These are phyloP conservation scores for Diloba caeruleocephala DNA, from an alignment of 2,888 invertebrate genomes.

Conservation along the genomic window DNA sequence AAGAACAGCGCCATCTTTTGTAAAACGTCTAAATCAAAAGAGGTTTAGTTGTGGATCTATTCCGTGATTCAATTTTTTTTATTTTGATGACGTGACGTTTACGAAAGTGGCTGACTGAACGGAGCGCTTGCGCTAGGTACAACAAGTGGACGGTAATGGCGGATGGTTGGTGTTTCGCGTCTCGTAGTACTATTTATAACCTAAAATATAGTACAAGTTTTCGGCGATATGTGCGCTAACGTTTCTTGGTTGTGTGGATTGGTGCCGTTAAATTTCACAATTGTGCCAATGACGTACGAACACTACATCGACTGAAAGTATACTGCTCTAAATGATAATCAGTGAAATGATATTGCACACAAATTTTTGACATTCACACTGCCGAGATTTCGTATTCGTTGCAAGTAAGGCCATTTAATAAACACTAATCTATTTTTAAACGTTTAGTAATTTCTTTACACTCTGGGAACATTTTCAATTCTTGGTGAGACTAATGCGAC, in stretches of 20 bases:
- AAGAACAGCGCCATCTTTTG: conserved; percentile 70
- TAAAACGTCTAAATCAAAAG: conserved; percentile 35
- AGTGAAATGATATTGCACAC: conserved; percentile 89
- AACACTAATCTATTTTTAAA: conserved; percentile 89
- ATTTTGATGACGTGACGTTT: conserved; percentile 86
- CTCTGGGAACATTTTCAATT: conserved; percentile 85
- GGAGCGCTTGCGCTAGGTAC: conserved; percentile 77
- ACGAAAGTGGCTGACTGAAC: conserved; percentile 72
- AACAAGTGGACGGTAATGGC: conserved; percentile 88
- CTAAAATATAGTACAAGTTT: conserved; percentile 89
- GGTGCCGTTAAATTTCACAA: conserved; percentile 85
- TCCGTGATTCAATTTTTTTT: conserved; percentile 63
- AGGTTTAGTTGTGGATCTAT: conserved; percentile 49
- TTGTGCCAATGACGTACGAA: conserved; percentile 86
- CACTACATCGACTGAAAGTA: conserved; percentile 82
- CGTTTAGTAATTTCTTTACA: conserved; percentile 88
- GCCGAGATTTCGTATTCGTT: conserved; percentile 89
- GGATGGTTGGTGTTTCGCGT: conserved; percentile 88
- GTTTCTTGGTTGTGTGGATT: conserved; percentile 86
- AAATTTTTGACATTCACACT: conserved; percentile 89
- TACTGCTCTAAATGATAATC: conserved; percentile 81
- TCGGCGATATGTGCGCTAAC: conserved; percentile 89
- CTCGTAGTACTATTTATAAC: conserved; percentile 89
- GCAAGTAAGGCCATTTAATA: conserved; percentile 89
- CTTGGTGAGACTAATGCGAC: conserved; percentile 86